Evolutionary conservation across 2,113 vertebrate genomes (phyloP).

Genomic region (Puma concolor): DNA sequence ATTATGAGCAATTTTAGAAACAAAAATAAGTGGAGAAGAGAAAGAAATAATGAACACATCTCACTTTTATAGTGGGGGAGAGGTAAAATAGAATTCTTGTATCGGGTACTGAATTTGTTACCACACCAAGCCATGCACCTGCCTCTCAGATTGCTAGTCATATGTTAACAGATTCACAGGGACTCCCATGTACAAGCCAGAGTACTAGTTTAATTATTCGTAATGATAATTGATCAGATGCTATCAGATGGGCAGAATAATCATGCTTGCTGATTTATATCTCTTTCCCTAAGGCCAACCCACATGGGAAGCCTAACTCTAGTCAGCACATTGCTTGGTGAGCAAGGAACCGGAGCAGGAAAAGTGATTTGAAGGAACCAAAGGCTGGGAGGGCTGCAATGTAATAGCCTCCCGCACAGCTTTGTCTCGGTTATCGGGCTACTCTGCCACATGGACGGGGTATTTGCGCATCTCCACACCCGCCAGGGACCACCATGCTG

Average conservation of each 20-base stretch:
- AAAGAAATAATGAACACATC: slow-evolving; percentile 4
- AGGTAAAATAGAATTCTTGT: not conserved
- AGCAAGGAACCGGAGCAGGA: not conserved
- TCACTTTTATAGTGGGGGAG: not conserved
- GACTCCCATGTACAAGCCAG: not conserved
- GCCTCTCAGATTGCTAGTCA: not conserved
- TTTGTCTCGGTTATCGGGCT: not conserved
- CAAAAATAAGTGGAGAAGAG: slow-evolving; percentile 30
- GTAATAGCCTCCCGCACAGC: not conserved
- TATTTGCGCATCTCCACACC: not conserved
- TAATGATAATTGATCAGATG: slow-evolving; percentile 16
- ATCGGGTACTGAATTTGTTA: not conserved
- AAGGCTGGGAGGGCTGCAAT: not conserved
- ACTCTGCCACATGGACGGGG: not conserved
- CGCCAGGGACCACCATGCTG: not conserved
- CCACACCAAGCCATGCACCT: not conserved
- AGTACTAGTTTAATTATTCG: slow-evolving; percentile 34
- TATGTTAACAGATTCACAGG: not conserved
- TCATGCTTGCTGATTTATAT: not conserved
- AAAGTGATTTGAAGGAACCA: not conserved
- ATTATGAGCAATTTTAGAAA: slow-evolving; percentile 35
- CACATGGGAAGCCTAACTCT: not conserved
- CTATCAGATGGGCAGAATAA: slow-evolving; percentile 22
- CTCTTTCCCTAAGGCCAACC: slow-evolving; percentile 3
- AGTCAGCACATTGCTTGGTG: not conserved